Percentiles rank a stretch among this genome's conserved stretches.
These are phyloP conservation scores for Eupithecia abbreviata DNA, from an alignment of 2,888 invertebrate species.

Conservation along the genomic window DNA sequence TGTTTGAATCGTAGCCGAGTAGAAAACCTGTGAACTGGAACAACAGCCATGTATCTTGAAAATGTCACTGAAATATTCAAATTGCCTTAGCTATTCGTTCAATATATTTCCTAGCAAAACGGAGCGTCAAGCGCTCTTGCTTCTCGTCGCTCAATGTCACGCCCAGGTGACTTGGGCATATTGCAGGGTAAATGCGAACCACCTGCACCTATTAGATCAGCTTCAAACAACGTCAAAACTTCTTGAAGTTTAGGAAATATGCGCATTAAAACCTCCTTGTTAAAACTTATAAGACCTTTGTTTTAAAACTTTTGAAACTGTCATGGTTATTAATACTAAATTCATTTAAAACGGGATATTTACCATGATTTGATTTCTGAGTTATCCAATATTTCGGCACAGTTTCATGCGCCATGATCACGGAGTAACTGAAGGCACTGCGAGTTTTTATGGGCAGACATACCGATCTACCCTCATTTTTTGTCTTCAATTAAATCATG, in stretches of 20 bases:
- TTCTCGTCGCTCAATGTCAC: neutral
- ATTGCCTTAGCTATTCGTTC: constrained; percentile 5
- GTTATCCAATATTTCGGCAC: no score
- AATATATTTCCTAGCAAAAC: neutral
- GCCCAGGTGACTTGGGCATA: neutral
- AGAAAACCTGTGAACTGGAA: neutral
- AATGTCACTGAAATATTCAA: constrained; percentile 3
- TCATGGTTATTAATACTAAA: no score
- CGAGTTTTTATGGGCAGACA: no score
- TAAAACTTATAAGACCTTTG: no score
- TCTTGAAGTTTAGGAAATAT: neutral
- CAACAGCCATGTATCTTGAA: neutral
- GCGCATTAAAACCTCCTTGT: neutral
- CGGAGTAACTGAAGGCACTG: no score
- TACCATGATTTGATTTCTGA: no score
- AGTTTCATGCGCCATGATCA: no score
- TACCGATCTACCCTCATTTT: no score
- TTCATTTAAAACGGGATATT: no score
- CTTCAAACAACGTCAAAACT: neutral
- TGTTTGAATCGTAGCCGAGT: neutral
- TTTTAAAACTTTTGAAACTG: no score
- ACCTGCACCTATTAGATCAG: neutral
- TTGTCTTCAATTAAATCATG: no score
- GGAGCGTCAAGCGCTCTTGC: neutral
- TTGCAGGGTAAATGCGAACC: neutral